Conservation (phyloP, 2,888 invertebrate genomes). For the Oscheius sp. region DNA sequence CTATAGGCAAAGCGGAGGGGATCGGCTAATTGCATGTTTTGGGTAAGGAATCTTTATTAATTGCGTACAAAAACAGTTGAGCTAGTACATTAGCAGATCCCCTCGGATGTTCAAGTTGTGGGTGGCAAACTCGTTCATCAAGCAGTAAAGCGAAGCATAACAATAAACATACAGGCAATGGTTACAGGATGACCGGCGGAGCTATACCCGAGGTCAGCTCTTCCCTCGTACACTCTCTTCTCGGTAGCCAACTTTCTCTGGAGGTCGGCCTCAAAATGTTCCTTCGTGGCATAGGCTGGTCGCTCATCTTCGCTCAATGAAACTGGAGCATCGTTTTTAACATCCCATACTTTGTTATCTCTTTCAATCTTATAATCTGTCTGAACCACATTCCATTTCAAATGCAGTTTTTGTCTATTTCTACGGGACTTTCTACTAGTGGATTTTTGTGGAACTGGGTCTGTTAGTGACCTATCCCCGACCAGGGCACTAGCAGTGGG, state of each 20-base stretch:
- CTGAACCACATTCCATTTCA: slow-evolving; percentile 27
- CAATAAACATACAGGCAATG: slow-evolving; percentile 42
- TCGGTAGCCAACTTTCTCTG: slow-evolving; percentile 44
- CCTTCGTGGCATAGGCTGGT: slow-evolving; percentile 41
- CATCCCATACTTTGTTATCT: background rate
- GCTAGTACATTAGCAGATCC: slow-evolving; percentile 28
- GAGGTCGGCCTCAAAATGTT: slow-evolving; percentile 49
- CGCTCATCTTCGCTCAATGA: slow-evolving; percentile 34
- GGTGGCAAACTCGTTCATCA: slow-evolving; percentile 13
- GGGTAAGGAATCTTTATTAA: slow-evolving; percentile 20
- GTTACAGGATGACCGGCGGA: slow-evolving; percentile 48
- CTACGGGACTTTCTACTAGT: slow-evolving; percentile 24
- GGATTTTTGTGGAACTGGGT: background rate
- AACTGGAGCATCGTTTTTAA: slow-evolving; percentile 36
- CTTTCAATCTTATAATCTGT: slow-evolving; percentile 20
- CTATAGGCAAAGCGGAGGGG: slow-evolving; percentile 28
- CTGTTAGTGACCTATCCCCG: slow-evolving; percentile 19
- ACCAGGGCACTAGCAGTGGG: slow-evolving; percentile 33
- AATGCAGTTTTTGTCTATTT: slow-evolving; percentile 26
- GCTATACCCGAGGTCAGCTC: slow-evolving; percentile 47
- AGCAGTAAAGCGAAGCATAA: slow-evolving; percentile 16
- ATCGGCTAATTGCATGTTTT: slow-evolving; percentile 5
- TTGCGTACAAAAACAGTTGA: slow-evolving; percentile 8
- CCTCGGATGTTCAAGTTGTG: slow-evolving; percentile 12
- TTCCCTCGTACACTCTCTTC: slow-evolving; percentile 44